phyloP scores from a whole-genome alignment of 2,888 invertebrate species.

The Temnothorax rugatulus region DNA sequence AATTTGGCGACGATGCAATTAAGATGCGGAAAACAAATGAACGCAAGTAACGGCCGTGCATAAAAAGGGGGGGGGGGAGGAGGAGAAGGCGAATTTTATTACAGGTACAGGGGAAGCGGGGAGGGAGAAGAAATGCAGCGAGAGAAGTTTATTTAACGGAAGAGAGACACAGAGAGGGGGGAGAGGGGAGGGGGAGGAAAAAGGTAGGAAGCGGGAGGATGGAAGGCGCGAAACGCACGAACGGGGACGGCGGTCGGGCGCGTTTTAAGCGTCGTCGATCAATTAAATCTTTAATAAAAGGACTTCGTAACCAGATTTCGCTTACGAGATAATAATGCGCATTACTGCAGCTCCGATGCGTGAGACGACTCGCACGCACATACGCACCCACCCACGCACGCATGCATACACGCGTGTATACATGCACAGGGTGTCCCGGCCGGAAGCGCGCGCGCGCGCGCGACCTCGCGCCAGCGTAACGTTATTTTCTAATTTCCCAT shows the following conservation, averaged over 20 bases:
- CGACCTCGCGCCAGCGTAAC: constrained; percentile 79
- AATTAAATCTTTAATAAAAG: constrained; percentile 67
- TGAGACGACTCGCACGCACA: constrained; percentile 48
- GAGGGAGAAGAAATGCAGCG: constrained; percentile 71
- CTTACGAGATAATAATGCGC: constrained; percentile 65
- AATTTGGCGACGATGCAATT: constrained; percentile 61
- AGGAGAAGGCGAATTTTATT: constrained; percentile 61
- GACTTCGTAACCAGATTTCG: constrained; percentile 67
- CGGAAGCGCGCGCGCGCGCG: constrained; percentile 74
- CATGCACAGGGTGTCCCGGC: constrained; percentile 67
- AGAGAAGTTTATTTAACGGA: constrained; percentile 32
- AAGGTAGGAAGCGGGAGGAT: constrained; percentile 68
- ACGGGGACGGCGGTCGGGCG: constrained; percentile 57
- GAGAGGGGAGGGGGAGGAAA: not conserved
- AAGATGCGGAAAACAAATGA: constrained; percentile 55
- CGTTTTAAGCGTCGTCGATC: constrained; percentile 63
- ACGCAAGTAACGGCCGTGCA: constrained; percentile 61
- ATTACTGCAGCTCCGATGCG: constrained; percentile 59
- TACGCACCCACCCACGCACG: not conserved
- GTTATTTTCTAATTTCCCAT: constrained; percentile 82
- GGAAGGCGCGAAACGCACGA: constrained; percentile 58
- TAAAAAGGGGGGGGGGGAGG: constrained; percentile 8
- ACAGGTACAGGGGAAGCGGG: constrained; percentile 25
- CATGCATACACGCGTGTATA: not conserved
- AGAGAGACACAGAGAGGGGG: not conserved